Evolutionary conservation across 1,140 invertebrate genomes (phyloP), one percentile per base, ranked within the genome.

Genomic region (Piezodorus guildinii): DNA sequence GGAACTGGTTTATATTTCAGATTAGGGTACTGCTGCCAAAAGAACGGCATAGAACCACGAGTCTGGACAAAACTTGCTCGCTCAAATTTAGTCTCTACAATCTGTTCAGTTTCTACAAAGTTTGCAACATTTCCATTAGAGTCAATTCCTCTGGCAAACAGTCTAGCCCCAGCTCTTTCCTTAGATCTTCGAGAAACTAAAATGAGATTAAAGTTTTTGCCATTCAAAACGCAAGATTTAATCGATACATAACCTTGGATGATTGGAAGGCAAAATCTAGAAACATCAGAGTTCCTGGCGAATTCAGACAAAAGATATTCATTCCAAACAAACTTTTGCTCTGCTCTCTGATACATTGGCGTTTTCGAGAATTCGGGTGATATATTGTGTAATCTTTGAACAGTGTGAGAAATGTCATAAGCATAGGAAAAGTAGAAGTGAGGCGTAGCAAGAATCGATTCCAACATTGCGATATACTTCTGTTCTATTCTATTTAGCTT

Each of bases 101-200:
- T 84, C 73, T 90, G 87, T 70, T 91, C 87, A 0, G 95, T 97
- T 80, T 99, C 96, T 0, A 99, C 95, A 77, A 89, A 98, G 79
- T 99, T 99, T 0, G 96, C 94, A 49, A 95, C 91, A 72, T 95
- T 83, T 1, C 94, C 94, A 67, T 88, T 77, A 0, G 68, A 62
- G 72, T 88, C 83, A 17, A 84, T 72, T 5, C 86, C 86, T 60
- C 86, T 72, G 45, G 77, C 78, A 68, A 81, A 83, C 56, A 83
- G 77, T 45, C 81, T 68, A 34, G 71, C 69, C 8, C 94, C 94
- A 49, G 92, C 91, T 66, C 93, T 76, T 64, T 87, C 80, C 51
- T 87, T 80, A 70, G 85, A 86, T 52, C 95, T 77, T 17, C 94
- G 78, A 3, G 94, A 96, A 51, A 98, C 82, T 15, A 98, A 76